A percentile compares a stretch with the other conserved stretches of the same genome.
Evolutionary conservation across 1,140 invertebrate species (phyloP).

Genomic region (Druon quercuslanigerum): DNA sequence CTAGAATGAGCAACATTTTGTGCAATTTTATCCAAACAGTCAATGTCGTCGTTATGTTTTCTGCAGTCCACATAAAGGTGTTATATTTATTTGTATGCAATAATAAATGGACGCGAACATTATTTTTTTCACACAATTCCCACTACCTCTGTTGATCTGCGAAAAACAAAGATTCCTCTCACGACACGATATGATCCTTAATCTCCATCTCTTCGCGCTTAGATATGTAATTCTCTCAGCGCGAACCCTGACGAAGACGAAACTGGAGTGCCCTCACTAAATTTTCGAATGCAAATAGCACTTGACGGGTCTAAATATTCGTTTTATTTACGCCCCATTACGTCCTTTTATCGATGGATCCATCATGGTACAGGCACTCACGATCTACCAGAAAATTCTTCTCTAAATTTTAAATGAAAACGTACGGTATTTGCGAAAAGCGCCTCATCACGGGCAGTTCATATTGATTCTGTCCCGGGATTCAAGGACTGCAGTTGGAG

Average conservation of each 20-base stretch:
- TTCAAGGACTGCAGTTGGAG: conserved; percentile 48
- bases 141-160: neutral
- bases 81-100: neutral
- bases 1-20: conserved; percentile 55
- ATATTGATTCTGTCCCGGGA: conserved; percentile 66
- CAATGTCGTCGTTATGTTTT: conserved; percentile 6
- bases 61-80: neutral
- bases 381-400: neutral
- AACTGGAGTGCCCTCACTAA: neutral
- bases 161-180: neutral
- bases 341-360: neutral
- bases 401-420: conserved; percentile 16
- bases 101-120: conserved; percentile 1
- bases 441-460: conserved; percentile 58
- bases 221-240: conserved; percentile 3
- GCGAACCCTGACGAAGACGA: neutral
- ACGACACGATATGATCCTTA: neutral
- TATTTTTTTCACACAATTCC: conserved; percentile 5
- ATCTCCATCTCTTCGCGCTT: conserved; percentile 17
- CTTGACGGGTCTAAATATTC: neutral
- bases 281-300: neutral
- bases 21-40: conserved; percentile 32
- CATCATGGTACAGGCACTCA: neutral
- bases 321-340: neutral
- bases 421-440: neutral